Evolutionary conservation across 1,140 invertebrate species (phyloP).

Genomic region (Cydia splendana): DNA sequence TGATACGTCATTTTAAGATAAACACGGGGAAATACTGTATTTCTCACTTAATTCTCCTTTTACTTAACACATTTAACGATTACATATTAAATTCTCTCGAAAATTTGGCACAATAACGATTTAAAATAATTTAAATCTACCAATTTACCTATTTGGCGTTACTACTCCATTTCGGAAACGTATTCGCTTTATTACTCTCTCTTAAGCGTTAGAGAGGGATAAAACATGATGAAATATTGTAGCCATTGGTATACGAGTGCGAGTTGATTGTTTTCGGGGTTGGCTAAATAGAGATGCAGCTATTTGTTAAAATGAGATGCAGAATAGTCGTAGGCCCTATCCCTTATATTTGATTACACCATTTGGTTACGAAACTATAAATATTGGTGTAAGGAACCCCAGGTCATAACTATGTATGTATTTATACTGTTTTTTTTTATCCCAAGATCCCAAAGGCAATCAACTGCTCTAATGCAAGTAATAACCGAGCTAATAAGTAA

Average conservation of each 20-base stretch:
- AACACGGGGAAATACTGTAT: slow-evolving; percentile 46
- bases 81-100: slow-evolving; percentile 65
- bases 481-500: neutral
- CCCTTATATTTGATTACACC: no score
- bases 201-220: neutral
- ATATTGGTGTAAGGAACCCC: neutral
- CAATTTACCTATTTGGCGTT: slow-evolving; percentile 55
- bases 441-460: neutral
- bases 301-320: neutral
- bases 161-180: slow-evolving; percentile 5
- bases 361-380: no score
- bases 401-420: neutral
- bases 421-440: neutral
- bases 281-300: neutral
- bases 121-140: slow-evolving; percentile 45
- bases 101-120: slow-evolving; percentile 68
- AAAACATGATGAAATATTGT: neutral
- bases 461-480: neutral
- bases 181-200: neutral
- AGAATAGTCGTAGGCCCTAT: no score
- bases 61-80: slow-evolving; percentile 44
- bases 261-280: neutral
- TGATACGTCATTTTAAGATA: slow-evolving; percentile 43
- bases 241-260: neutral
- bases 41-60: slow-evolving; percentile 37